Conservation (phyloP, 1,140 invertebrate genomes). For the Diuraphis noxia region DNA sequence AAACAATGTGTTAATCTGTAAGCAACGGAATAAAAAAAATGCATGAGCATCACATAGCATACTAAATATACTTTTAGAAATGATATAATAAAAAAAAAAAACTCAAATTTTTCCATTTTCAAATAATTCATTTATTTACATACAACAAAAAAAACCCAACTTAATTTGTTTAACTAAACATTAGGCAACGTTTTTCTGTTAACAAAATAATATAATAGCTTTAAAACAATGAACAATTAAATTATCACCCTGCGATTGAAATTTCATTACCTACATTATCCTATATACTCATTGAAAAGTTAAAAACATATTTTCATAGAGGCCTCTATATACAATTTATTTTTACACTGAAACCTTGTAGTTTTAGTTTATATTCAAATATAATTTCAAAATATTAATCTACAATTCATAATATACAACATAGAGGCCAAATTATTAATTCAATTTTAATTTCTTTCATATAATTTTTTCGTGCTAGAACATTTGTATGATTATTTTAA, state of each 20-base stretch:
- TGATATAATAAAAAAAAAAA: conserved; percentile 13
- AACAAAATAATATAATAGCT: conserved; percentile 38
- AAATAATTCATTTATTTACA: conserved; percentile 49
- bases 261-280: conserved; percentile 21
- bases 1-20: neutral
- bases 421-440: neutral
- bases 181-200: conserved; percentile 38
- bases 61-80: neutral
- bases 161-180: conserved; percentile 41
- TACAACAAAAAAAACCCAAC: conserved; percentile 45
- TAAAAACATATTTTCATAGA: neutral
- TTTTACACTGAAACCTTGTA: conserved; percentile 21
- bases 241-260: conserved; percentile 39
- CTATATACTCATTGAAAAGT: neutral
- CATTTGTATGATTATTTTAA: conserved; percentile 9
- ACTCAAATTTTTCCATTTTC: conserved; percentile 4
- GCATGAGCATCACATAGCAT: neutral
- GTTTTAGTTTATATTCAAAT: neutral
- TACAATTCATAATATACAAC: neutral
- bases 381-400: neutral
- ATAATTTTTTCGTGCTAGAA: neutral
- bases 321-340: neutral
- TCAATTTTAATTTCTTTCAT: neutral
- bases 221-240: conserved; percentile 38
- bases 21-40: neutral